These are phyloP conservation scores for Sminthurinus aureus DNA, from an alignment of 2,888 invertebrate species.

Conservation along the genomic window DNA sequence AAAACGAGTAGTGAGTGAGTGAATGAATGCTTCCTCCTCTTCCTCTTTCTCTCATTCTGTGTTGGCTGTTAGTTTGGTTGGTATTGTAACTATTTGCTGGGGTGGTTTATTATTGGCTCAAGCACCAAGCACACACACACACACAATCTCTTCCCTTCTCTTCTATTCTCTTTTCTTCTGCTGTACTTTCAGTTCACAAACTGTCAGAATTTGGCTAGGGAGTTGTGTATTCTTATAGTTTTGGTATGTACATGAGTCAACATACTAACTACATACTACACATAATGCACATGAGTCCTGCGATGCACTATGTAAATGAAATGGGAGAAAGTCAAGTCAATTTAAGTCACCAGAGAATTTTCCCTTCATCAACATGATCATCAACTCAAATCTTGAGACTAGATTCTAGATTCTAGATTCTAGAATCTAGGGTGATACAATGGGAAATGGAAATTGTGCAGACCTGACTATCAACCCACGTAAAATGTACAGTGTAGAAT, in stretches of 20 bases:
- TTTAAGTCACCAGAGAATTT: neutral
- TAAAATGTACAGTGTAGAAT: neutral
- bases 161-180: neutral
- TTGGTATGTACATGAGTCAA: neutral
- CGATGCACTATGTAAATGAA: too few species aligned
- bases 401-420: neutral
- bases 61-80: too few species aligned
- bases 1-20: constrained; percentile 9
- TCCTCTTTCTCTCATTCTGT: neutral
- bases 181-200: neutral
- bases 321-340: neutral
- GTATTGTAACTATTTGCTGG: constrained; percentile 21
- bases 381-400: neutral
- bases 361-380: constrained; percentile 1
- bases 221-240: neutral
- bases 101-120: constrained; percentile 31
- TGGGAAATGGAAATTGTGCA: neutral
- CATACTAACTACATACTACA: too few species aligned
- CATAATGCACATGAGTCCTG: too few species aligned
- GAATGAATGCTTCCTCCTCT: neutral
- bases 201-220: too few species aligned
- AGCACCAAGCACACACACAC: too few species aligned
- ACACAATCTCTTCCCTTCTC: neutral
- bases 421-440: constrained; percentile 14
- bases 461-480: neutral